Evolutionary conservation across 2,113 vertebrate genomes (phyloP).

Genomic region (Hassar affinis): DNA sequence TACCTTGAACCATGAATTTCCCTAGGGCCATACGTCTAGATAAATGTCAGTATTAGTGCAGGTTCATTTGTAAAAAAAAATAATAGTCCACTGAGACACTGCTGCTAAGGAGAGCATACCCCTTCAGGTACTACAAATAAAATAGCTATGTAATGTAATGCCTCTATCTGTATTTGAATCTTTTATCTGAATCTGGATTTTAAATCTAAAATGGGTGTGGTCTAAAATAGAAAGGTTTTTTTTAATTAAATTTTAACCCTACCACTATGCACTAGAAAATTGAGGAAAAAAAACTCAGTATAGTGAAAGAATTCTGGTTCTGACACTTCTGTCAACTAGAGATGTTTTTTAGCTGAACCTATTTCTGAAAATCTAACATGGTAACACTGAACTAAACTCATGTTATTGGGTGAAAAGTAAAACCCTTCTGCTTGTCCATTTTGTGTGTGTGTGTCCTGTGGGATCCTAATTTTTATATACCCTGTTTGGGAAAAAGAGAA

Average conservation of each 20-base stretch:
- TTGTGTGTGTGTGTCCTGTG: neutral
- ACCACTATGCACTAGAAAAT: neutral
- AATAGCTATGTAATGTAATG: neutral
- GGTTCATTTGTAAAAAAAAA: neutral
- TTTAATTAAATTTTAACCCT: neutral
- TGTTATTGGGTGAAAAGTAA: neutral
- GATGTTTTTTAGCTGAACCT: neutral
- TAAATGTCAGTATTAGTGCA: conserved; percentile 29
- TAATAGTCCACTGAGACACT: neutral
- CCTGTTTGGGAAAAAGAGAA: neutral
- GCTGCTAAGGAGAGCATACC: neutral
- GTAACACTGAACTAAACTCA: neutral
- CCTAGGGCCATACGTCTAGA: conserved; percentile 8
- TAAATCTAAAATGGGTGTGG: neutral
- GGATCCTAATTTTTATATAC: neutral
- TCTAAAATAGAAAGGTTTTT: neutral
- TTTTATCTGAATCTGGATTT: neutral
- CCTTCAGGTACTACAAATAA: neutral
- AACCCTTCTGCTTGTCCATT: neutral
- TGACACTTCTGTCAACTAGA: neutral
- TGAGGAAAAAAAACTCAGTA: neutral
- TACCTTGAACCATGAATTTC: conserved; percentile 34
- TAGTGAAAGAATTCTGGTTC: neutral
- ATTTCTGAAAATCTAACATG: neutral
- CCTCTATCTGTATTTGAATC: neutral